Evolutionary conservation across 2,888 invertebrate species (phyloP), one percentile per base, ranked within the genome.

Genomic region (Erynnis tages): DNA sequence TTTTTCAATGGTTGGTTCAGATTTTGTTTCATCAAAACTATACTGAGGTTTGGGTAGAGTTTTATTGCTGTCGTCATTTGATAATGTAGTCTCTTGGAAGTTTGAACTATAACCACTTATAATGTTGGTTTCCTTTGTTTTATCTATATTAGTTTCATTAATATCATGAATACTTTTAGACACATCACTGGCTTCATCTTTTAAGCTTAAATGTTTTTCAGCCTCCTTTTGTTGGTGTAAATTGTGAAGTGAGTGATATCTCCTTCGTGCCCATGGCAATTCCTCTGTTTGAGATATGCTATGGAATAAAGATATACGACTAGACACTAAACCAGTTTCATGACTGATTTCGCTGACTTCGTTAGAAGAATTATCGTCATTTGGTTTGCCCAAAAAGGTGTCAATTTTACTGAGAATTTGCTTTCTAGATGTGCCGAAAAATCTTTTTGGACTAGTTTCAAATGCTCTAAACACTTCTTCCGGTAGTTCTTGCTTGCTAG

Each of bases 381-480:
- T 69, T 48, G 81, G 77, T 62, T 81, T 83, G 52, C 78, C 82
- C 65, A 79, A 75, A 67, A 84, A 89, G 57, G 77, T 80, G 57
- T 89, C 89, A 47, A 89, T 81, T 73, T 88, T 89, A 62, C 76
- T 85, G 55, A 88, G 65, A 62, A 89, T 89, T 54, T 84, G 87
- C 59, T 82, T 82, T 60, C 88, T 74, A 37, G 88, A 89, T 21
- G 88, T 88, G 1, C 88, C 89, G 52, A 90, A 89, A 63, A 89
- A 89, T 64, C 88, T 71, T 59, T 87, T 90, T 5, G 89, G 89
- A 58, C 88, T 89, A 10, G 87, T 89, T 75, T 89, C 89, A 61
- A 89, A 89, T 10, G 88, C 89, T 71, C 82, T 86, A 44, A 83
- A 88, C 5, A 89, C 77, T 71, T 88, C 88, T 70, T 88, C 88